Evolutionary conservation across 2,113 vertebrate genomes (phyloP).

Genomic region (Carassius carassius): DNA sequence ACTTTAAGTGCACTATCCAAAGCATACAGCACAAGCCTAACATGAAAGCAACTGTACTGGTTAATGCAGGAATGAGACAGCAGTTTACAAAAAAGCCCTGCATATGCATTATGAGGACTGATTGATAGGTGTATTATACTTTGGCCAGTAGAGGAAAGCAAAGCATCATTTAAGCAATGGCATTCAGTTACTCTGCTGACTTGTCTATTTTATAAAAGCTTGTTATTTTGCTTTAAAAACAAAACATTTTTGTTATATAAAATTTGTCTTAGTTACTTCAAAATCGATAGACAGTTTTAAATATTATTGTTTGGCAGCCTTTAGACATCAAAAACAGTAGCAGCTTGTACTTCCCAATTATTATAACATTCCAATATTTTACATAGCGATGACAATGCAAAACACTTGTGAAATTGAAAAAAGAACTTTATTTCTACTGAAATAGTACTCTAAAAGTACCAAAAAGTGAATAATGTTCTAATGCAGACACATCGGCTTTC

Average conservation of each 20-base stretch:
- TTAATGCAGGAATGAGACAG: conserved; percentile 72
- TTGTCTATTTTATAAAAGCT: neutral
- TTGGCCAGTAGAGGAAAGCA: conserved; percentile 78
- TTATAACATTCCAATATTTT: neutral
- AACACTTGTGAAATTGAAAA: conserved; percentile 18
- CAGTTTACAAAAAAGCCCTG: conserved; percentile 31
- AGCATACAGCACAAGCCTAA: conserved; percentile 73
- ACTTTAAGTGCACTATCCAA: conserved; percentile 21
- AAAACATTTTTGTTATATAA: no score
- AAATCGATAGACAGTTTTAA: neutral
- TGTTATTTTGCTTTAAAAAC: neutral
- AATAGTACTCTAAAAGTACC: neutral
- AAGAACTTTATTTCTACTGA: neutral
- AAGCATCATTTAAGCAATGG: conserved; percentile 65
- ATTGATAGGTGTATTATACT: neutral
- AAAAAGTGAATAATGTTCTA: neutral
- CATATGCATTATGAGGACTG: conserved; percentile 1
- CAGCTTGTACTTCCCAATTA: conserved; percentile 20
- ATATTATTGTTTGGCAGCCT: neutral
- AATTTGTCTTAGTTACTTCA: no score
- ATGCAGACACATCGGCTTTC: neutral
- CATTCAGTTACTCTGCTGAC: conserved; percentile 11
- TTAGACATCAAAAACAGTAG: neutral
- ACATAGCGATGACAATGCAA: conserved; percentile 5
- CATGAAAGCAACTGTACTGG: conserved; percentile 71